A percentile compares a stretch with the other conserved stretches of the same genome.
These are phyloP conservation scores for Heteronetta atricapilla DNA, from an alignment of 2,113 vertebrate species.

Conservation along the genomic window DNA sequence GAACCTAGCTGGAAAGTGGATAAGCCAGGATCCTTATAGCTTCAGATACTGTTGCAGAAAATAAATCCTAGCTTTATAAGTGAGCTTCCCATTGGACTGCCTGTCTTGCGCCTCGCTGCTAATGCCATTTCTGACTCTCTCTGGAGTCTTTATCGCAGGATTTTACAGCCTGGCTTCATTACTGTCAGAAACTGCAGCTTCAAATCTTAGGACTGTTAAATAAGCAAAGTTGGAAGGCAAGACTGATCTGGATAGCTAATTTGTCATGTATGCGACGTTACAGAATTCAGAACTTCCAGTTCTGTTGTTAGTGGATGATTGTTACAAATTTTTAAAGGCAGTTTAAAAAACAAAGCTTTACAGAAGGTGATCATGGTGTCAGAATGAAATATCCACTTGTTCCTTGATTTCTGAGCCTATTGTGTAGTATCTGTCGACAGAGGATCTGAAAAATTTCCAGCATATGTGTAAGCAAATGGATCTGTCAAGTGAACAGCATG, in stretches of 20 bases:
- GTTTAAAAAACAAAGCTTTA: background rate
- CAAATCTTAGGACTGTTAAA: background rate
- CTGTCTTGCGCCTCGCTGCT: background rate
- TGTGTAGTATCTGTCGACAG: background rate
- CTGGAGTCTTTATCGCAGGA: background rate
- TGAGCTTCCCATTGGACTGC: background rate
- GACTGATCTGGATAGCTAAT: background rate
- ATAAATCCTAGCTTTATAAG: conserved; percentile 15
- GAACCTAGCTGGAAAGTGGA: background rate
- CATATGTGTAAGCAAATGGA: background rate
- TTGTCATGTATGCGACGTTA: background rate
- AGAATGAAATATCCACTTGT: background rate
- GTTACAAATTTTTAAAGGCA: background rate
- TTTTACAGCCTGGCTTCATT: background rate
- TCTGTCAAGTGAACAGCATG: background rate
- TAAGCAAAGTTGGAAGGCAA: background rate
- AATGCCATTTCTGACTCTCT: background rate
- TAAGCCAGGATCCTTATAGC: conserved; percentile 1
- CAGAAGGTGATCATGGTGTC: rapidly evolving
- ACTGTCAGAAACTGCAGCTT: background rate
- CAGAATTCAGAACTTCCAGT: background rate
- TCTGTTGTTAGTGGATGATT: background rate
- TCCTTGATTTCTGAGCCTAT: background rate
- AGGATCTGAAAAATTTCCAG: background rate
- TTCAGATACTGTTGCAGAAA: conserved; percentile 36